Evolutionary conservation across 2,113 vertebrate species (phyloP), one percentile per base, ranked within the genome.

Genomic region (Zapus hudsonius): DNA sequence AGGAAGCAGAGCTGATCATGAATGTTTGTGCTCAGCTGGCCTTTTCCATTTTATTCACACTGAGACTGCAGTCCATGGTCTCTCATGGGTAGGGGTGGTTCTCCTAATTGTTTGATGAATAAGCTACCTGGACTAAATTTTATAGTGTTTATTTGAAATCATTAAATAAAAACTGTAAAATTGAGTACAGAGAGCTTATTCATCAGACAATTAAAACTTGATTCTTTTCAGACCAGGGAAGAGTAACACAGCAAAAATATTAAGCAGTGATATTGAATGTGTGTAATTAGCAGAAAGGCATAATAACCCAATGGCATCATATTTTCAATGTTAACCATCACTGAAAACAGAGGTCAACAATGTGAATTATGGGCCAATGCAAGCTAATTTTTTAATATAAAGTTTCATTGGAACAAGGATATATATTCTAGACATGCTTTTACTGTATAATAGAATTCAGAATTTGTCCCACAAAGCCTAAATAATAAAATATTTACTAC

Each of bases 381-480:
- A 87, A 12, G n/a, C 76, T 61, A 10, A 67, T 19, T 69, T 88
- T 80, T 47, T 25, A 61, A 89, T 81, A 81, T 85, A 84, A 90
- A 79, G 17, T 76, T 83, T 90, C 74, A 55, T 4, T 38, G 8
- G 36, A 82, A 67, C 15, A 78, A 63, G 69, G 10, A 3, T 42
- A 70, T 3, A 20, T 63, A 38, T 36, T 57, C 17, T 61, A 59
- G 78, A 40, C 31, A 87, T 70, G 25, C 19, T 27, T 38, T 42
- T n/a, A n/a, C n/a, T n/a, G n/a, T n/a, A n/a, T n/a, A n/a, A 17
- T 22, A 69, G 59, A 61, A 12, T 33, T 84, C 55, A 83, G n/a
- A 61, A 63, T 31, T 13, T 29, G 11, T 36, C 22, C 47, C 38
- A 74, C 44, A 87, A 55, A 90, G 25, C 7, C 20, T 84, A 42